Evolutionary conservation across 2,797 vertebrate species (phyloP).

Genomic region (Numenius phaeopus): DNA sequence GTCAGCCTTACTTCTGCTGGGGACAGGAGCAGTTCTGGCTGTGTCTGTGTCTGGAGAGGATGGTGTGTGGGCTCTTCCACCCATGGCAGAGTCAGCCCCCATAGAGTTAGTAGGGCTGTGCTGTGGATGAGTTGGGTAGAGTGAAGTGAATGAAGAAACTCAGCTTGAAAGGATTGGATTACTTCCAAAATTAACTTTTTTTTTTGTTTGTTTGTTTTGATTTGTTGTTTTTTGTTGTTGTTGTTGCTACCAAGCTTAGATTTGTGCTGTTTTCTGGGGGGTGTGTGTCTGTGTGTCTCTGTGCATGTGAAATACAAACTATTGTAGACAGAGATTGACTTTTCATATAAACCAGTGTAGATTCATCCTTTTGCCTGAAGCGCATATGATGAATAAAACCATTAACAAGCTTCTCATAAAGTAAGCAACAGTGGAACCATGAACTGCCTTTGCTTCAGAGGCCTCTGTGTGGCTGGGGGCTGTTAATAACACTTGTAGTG

Average conservation of each 20-base stretch:
- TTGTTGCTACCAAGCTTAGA: neutral
- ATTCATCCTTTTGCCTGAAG: neutral
- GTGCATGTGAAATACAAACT: neutral
- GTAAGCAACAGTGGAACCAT: neutral
- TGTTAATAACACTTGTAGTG: neutral
- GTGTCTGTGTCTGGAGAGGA: neutral
- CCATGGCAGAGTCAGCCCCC: neutral
- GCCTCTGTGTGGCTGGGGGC: no score
- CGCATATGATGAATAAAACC: neutral
- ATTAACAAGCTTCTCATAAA: neutral
- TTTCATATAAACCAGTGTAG: neutral
- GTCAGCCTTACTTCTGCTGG: neutral
- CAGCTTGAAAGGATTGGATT: neutral
- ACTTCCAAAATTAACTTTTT: neutral
- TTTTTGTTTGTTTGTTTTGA: no score
- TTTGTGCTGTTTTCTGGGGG: neutral
- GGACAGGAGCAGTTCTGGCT: neutral
- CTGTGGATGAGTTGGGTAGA: neutral
- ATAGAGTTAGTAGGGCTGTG: neutral
- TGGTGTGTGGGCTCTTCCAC: neutral
- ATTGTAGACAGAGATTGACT: neutral
- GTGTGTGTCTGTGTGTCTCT: no score
- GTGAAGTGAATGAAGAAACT: neutral
- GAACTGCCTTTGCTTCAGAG: neutral
- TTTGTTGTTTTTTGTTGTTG: neutral